phyloP scores from a whole-genome alignment of 2,797 vertebrate genomes.

The Gastrophryne carolinensis region DNA sequence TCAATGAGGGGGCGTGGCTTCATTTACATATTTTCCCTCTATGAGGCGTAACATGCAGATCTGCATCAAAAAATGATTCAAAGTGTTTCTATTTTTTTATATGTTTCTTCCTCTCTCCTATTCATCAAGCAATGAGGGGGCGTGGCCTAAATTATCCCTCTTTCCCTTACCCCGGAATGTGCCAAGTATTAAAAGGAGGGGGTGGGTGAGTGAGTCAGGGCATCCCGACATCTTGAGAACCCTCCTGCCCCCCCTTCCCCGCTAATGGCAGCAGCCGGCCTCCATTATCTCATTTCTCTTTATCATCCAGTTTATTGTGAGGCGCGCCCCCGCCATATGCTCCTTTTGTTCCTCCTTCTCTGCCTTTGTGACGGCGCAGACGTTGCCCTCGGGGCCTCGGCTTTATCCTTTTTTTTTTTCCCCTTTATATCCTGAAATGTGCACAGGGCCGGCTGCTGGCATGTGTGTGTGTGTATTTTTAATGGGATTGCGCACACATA shows the following conservation, averaged over 20 bases:
- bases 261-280: constrained; percentile 55
- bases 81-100: no score
- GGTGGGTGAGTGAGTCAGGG: background rate
- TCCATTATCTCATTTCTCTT: constrained; percentile 88
- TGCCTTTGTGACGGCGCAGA: constrained; percentile 24
- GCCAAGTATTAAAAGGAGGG: constrained; percentile 15
- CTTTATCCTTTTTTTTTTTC: background rate
- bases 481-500: no score
- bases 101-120: no score
- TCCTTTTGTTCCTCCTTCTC: constrained; percentile 28
- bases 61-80: no score
- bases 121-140: no score
- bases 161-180: constrained; percentile 27
- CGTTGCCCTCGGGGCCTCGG: background rate
- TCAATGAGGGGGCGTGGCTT: no score
- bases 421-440: no score
- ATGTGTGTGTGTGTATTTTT: no score
- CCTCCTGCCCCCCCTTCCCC: constrained; percentile 41
- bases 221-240: constrained; percentile 13
- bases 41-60: no score
- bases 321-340: constrained; percentile 72
- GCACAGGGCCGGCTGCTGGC: no score
- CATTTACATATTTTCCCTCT: no score
- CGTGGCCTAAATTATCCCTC: no score
- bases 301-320: constrained; percentile 89